Base-by-base conservation (phyloP, 2,797 vertebrate species). In the Cynodonichthys magdalenae region DNA sequence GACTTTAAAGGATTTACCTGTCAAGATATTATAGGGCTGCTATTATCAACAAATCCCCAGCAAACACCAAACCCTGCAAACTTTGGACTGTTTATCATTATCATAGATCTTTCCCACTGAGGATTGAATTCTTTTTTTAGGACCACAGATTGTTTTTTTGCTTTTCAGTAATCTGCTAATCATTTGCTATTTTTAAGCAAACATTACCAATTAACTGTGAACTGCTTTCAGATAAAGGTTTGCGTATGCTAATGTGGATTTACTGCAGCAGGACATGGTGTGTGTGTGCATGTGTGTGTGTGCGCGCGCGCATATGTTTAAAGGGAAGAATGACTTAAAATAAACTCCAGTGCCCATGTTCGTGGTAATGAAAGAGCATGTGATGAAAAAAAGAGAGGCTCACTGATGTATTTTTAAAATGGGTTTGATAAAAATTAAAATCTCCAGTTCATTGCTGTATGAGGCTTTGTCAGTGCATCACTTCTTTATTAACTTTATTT, bases 301-400 rank as follows among this genome's bases (percentile, higher is more conserved):
- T 31, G 42, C n/a, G 42, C 5, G 42, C 2, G 45, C 1, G 45
- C 10, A n/a, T 46, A 1, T 31, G 31, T 31, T 6, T 9, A 31
- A 9, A 9, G 31, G 31, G 31, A 6, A 31, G 36, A 39, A 12
- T 54, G 61, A 31, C 50, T 63, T 36, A 56, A 70, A 72, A 73
- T 63, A 79, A 74, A 75, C 51, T 53, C 48, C 17, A 70, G 41
- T 15, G 51, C 48, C 53, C 0, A 2, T 51, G 55, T 47, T 54
- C 51, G 36, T 52, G 42, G 45, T 59, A 66, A 63, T 68, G 39
- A 59, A 63, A 63, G 31, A 34, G 62, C 50, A 57, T 63, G 72
- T 44, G 53, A 57, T 44, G 0, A 28, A 60, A 36, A n/a, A 48
- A 45, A 49, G 28, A 28, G 31, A 1, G 47, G 47, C 41, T 50